Conservation (phyloP, 2,888 invertebrate species). For the Dorcus parallelipipedus region DNA sequence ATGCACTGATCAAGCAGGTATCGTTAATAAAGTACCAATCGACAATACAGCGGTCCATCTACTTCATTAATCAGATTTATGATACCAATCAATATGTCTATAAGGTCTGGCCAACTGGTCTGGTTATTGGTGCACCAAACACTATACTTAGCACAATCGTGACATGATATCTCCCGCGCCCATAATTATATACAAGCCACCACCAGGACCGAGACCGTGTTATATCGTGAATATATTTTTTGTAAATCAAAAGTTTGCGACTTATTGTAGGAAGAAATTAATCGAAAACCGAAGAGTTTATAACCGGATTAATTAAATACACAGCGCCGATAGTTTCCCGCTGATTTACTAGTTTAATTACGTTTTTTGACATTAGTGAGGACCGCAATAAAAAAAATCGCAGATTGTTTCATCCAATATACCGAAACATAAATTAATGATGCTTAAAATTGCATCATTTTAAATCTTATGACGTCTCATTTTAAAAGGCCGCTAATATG, state of each 20-base stretch:
- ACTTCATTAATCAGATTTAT: constrained; percentile 20
- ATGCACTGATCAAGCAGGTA: constrained; percentile 23
- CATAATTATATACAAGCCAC: constrained; percentile 44
- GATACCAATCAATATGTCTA: constrained; percentile 20
- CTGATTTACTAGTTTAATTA: constrained; percentile 1
- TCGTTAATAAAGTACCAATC: constrained; percentile 47
- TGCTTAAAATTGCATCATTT: too few relatives aligned
- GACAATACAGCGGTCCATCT: constrained; percentile 32
- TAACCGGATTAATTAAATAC: constrained; percentile 2
- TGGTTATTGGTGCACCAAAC: constrained; percentile 49
- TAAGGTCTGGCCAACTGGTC: constrained; percentile 36
- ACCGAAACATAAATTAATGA: too few relatives aligned
- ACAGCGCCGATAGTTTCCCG: not conserved
- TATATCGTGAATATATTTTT: constrained; percentile 7
- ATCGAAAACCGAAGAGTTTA: constrained; percentile 11
- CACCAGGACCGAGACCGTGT: constrained; percentile 12
- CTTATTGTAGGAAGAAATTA: constrained; percentile 20
- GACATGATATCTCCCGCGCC: constrained; percentile 48
- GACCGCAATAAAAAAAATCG: too few relatives aligned
- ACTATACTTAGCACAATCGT: constrained; percentile 51
- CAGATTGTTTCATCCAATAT: too few relatives aligned
- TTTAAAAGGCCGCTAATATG: too few relatives aligned
- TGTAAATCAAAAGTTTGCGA: constrained; percentile 13
- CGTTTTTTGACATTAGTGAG: not conserved
- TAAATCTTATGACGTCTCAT: too few relatives aligned